Conservation (phyloP, 2,113 vertebrate species). For the Brachyistius frenatus region DNA sequence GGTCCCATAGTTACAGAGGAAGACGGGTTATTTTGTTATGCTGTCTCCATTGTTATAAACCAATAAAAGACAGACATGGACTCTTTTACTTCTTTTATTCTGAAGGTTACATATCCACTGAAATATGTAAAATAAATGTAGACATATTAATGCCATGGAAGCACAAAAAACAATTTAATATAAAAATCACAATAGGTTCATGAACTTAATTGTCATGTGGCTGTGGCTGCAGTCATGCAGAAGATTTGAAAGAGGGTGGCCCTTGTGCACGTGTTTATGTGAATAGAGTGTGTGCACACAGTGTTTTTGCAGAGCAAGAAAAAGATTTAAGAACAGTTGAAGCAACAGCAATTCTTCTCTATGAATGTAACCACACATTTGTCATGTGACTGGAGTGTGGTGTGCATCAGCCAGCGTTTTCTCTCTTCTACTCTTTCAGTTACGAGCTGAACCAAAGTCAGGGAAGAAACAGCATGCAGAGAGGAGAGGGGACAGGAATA, state of each 20-base stretch:
- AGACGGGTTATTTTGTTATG: not conserved
- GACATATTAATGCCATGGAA: too few species aligned
- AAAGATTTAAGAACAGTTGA: not conserved
- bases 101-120: too few species aligned
- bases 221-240: not conserved
- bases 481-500: conserved; percentile 24
- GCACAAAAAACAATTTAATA: too few species aligned
- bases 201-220: too few species aligned
- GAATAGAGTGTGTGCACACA: not conserved
- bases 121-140: too few species aligned
- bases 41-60: too few species aligned
- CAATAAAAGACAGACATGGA: too few species aligned
- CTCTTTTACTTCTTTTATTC: too few species aligned
- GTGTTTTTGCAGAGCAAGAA: not conserved
- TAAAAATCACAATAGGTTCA: too few species aligned
- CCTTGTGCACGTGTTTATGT: not conserved
- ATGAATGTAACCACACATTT: conserved; percentile 19
- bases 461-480: conserved; percentile 9
- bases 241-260: not conserved
- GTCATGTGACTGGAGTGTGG: conserved; percentile 36
- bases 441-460: conserved; percentile 17
- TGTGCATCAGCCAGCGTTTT: conserved; percentile 8
- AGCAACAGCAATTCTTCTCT: not conserved
- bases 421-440: conserved; percentile 20
- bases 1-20: not conserved